Evolutionary conservation across 2,113 vertebrate species (phyloP), one percentile per base, ranked within the genome.

Genomic region (Dasyurus viverrinus): DNA sequence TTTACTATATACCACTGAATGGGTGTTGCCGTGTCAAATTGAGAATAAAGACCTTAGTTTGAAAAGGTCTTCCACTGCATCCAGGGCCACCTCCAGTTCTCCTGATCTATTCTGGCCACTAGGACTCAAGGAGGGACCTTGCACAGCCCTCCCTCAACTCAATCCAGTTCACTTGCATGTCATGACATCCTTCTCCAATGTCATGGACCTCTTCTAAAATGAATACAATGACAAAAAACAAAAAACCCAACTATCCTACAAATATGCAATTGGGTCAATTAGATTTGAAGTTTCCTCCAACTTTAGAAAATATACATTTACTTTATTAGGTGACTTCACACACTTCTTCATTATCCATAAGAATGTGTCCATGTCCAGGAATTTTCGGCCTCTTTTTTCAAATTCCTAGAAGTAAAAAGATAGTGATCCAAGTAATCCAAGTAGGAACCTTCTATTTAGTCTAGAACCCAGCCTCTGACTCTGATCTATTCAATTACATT

Each of bases 331-430:
- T 93, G 98, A 97, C 94, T 91, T 98, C 95, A 98, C 95, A 92
- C 98, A 98, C 55, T 98, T 99, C 98, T 98, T 99, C 95, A 98
- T 92, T 89, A 98, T 93, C 60, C 14, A 53, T 92, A 97, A 98
- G 98, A 99, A 99, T 46, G 97, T 97, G 52, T 98, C 97, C 54
- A 97, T 90, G 94, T 98, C 97, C 90, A 98, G 54, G 94, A 96
- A 97, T 95, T 97, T 97, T 52, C 55, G 98, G 76, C 98, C 98
- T 46, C 54, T 97, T 42, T 93, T 98, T 98, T 98, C 98, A 96
- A 98, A 89, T 36, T 99, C 98, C 98, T 99, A 89, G 36, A 57
- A 96, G 30, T 30, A 24, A 89, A 95, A 96, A 95, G 30, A 96
- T 14, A 68, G 91, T 27, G 46, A 93, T 68, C 48, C 92, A 91